Percentiles rank a stretch among this genome's conserved stretches.
Evolutionary conservation across 2,797 vertebrate genomes (phyloP).

Genomic region (Sebastes glaucus): DNA sequence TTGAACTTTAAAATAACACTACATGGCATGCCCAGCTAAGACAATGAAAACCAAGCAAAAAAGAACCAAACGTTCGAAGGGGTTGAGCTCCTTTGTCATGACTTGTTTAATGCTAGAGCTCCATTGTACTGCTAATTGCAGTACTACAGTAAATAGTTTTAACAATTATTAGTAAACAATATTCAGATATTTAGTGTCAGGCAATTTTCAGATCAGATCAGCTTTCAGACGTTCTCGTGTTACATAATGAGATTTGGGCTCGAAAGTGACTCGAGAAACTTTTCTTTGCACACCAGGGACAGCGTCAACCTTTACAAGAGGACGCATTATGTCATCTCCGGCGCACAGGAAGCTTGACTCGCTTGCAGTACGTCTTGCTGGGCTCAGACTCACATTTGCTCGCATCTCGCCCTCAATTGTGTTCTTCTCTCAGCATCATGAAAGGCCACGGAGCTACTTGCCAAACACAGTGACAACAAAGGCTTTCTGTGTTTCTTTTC

Average conservation of each 20-base stretch:
- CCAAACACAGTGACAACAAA: slow-evolving; percentile 37
- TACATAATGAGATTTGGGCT: background rate
- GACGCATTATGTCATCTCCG: background rate
- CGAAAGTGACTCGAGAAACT: background rate
- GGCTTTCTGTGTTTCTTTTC: background rate
- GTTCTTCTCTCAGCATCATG: slow-evolving; percentile 11
- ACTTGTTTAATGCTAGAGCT: background rate
- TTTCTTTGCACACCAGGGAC: background rate
- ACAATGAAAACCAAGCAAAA: background rate
- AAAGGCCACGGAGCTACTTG: slow-evolving; percentile 25
- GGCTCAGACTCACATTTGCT: background rate
- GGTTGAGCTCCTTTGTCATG: background rate
- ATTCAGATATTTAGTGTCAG: slow-evolving; percentile 5
- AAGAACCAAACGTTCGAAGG: background rate
- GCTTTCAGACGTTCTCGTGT: background rate
- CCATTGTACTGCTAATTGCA: background rate
- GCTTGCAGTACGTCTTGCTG: background rate
- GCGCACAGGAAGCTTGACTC: slow-evolving; percentile 8
- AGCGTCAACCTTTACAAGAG: background rate
- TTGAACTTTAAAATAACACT: background rate
- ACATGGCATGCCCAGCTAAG: too few species aligned
- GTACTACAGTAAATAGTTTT: background rate
- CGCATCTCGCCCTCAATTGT: background rate
- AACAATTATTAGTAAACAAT: background rate
- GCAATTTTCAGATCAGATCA: background rate